Base-by-base conservation (phyloP, 2,113 vertebrate genomes). In the Myotis davidii region DNA sequence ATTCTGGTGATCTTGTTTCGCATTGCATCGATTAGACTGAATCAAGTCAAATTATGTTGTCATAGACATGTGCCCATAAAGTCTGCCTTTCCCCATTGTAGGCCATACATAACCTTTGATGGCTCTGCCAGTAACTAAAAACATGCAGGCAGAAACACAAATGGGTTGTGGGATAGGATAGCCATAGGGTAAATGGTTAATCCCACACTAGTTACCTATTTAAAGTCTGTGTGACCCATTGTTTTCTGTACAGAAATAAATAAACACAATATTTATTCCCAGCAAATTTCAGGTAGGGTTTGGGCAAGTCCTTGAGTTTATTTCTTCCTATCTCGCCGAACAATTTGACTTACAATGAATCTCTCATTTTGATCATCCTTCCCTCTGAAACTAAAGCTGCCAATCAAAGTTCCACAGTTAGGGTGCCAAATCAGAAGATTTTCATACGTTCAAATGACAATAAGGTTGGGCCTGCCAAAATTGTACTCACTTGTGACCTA, bases 121-220 rank as follows among this genome's bases (percentile, higher is more conserved):
- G 52, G 5, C 14, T 64, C 39, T 69, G 67, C 23, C 45, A 83
- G 61, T 50, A 50, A 82, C n/a, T 88, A 50, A 84, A 86, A 97
- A 42, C n/a, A 88, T 32, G 88, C 34, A 77, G 18, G 76, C 34
- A 95, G 74, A 95, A 95, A 73, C 21, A 94, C 65, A 96, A 93
- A 50, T 85, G 34, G 29, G 92, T 4, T 54, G 34, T 93, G 37
- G 9, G 34, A 21, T 37, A 79, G 1, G 5, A 12, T 52, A 16
- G 16, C 79, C 18, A 21, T 20, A 79, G 45, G n/a, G 1, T 42
- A 14, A 76, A 6, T 29, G 20, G 21, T 67, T 85, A 85, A 77
- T n/a, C 18, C 20, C 7, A 50, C 14, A 52, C 37, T 72, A 42
- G 29, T 73, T 77, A 73, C 69, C 45, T 69, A 23, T 87, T 37